These are phyloP conservation scores for Lithophane semibrunnea DNA, from an alignment of 2,888 invertebrate genomes.

Conservation along the genomic window DNA sequence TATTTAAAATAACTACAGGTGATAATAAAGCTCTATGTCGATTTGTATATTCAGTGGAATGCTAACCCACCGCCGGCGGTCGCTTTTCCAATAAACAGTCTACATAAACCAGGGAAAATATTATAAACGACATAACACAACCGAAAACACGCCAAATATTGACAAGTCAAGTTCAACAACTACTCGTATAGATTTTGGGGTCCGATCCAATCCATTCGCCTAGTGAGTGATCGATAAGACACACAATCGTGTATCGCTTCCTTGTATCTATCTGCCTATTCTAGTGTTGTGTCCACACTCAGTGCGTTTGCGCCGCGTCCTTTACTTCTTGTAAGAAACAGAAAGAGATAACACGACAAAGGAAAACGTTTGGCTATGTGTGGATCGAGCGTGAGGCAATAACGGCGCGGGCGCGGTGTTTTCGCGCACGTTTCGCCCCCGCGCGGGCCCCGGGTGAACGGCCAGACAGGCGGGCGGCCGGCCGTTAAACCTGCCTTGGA, in stretches of 20 bases:
- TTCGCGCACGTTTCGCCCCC: conserved; percentile 87
- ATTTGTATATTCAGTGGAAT: conserved; percentile 6
- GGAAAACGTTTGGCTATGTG: conserved; percentile 68
- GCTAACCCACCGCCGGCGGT: background rate
- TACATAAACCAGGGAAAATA: conserved; percentile 9
- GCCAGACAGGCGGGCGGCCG: conserved; percentile 89
- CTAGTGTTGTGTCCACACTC: conserved; percentile 53
- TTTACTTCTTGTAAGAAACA: conserved; percentile 58
- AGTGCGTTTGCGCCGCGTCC: conserved; percentile 57
- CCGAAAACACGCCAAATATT: conserved; percentile 34
- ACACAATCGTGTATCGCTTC: conserved; percentile 62
- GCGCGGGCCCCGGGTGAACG: conserved; percentile 90
- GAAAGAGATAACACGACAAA: conserved; percentile 69
- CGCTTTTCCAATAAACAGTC: conserved; percentile 6
- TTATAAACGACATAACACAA: conserved; percentile 24
- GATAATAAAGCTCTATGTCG: conserved; percentile 1
- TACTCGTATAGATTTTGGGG: conserved; percentile 30
- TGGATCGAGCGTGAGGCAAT: conserved; percentile 70
- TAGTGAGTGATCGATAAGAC: conserved; percentile 56
- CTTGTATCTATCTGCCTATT: conserved; percentile 62
- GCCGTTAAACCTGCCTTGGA: conserved; percentile 89
- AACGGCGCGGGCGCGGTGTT: conserved; percentile 88
- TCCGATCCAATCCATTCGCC: conserved; percentile 42
- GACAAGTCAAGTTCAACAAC: conserved; percentile 55
- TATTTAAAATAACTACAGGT: conserved; percentile 11